These are phyloP conservation scores for Oxyruncus cristatus DNA, from an alignment of 2,113 vertebrate genomes.

Conservation along the genomic window DNA sequence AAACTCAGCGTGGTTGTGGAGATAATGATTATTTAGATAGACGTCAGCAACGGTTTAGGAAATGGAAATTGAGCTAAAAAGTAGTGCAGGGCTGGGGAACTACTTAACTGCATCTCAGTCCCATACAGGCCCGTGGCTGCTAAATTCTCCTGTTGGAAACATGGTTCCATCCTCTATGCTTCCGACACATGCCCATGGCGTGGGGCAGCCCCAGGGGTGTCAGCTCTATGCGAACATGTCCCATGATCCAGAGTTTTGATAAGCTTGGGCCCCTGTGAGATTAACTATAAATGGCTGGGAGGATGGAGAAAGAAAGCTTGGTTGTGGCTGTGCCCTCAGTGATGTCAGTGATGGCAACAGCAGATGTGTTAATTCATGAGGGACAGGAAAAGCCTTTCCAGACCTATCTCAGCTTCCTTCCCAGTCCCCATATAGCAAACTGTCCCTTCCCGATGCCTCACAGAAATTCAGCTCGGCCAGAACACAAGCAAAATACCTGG, in stretches of 20 bases:
- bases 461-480: background rate
- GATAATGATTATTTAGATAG: slow-evolving; percentile 43
- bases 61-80: slow-evolving; percentile 28
- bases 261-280: background rate
- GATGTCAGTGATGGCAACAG: background rate
- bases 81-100: background rate
- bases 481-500: background rate
- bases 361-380: background rate
- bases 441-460: background rate
- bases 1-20: background rate
- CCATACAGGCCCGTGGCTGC: background rate
- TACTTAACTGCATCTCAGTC: background rate
- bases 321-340: background rate
- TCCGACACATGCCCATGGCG: accelerated
- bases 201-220: background rate
- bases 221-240: background rate
- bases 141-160: background rate
- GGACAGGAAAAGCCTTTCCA: background rate
- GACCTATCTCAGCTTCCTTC: background rate
- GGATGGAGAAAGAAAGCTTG: background rate
- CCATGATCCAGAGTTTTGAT: background rate
- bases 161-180: background rate
- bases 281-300: background rate
- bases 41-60: slow-evolving; percentile 31
- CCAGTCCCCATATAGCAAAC: background rate